A percentile compares a stretch with the other conserved stretches of the same genome.
Evolutionary conservation across 2,797 vertebrate genomes (phyloP).

Genomic region (Oreochromis grahami): DNA sequence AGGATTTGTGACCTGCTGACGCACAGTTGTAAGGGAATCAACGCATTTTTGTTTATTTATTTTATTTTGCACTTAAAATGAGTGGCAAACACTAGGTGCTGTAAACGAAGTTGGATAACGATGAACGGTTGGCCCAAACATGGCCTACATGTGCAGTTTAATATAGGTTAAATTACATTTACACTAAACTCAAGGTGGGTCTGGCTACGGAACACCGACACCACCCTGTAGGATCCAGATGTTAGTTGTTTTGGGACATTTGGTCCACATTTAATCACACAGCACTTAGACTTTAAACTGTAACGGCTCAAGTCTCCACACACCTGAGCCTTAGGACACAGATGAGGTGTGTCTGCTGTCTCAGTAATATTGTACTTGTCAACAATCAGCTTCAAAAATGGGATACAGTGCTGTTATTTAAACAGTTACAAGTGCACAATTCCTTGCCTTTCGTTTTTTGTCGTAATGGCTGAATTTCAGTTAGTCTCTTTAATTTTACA

Average conservation of each 20-base stretch:
- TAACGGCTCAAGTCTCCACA: not conserved
- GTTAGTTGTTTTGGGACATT: not conserved
- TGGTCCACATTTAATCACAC: not conserved
- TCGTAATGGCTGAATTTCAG: not conserved
- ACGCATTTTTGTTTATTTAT: not conserved
- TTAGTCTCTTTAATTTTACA: not conserved
- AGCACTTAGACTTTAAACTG: not conserved
- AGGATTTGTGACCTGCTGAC: not conserved
- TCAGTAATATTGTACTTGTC: not conserved
- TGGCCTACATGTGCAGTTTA: not conserved
- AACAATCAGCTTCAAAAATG: not conserved
- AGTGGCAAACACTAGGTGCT: not conserved
- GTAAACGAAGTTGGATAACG: not conserved
- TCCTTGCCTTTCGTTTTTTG: not conserved
- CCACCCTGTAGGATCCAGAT: not conserved
- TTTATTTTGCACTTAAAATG: not conserved
- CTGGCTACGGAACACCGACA: not conserved
- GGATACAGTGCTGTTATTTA: not conserved
- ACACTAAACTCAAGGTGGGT: not conserved
- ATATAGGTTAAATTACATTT: not conserved
- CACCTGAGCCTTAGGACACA: not conserved
- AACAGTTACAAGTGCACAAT: not conserved
- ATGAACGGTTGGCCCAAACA: not conserved
- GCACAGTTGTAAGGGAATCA: not conserved
- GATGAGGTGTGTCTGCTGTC: not conserved